phyloP scores from a whole-genome alignment of 2,113 vertebrate species.

The Circaetus cinerascens region DNA sequence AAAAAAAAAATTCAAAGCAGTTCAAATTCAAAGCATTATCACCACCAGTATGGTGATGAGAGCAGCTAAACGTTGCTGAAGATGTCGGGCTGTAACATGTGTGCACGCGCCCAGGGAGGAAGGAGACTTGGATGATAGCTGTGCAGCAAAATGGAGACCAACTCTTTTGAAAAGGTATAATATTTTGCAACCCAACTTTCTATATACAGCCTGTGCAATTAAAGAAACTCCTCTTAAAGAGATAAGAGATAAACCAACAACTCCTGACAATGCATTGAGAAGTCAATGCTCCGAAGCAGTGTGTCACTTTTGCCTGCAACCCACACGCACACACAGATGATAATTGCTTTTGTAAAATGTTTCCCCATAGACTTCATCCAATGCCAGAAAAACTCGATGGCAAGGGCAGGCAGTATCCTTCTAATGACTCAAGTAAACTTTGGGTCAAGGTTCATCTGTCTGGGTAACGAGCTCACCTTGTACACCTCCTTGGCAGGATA shows the following conservation, averaged over 20 bases:
- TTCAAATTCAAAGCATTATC: background rate
- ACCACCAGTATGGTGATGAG: background rate
- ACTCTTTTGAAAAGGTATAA: background rate
- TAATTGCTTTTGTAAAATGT: background rate
- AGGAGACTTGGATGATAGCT: no score
- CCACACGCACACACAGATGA: accelerated
- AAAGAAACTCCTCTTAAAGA: background rate
- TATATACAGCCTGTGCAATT: no score
- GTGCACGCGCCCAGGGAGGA: background rate
- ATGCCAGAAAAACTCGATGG: no score
- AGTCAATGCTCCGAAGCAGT: background rate
- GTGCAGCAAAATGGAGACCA: background rate
- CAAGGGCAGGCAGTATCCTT: background rate
- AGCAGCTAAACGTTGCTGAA: background rate
- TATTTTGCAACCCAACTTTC: background rate
- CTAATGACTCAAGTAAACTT: background rate
- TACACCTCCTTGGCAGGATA: background rate
- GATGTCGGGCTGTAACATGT: background rate
- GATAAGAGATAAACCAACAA: background rate
- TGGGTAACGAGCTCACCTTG: background rate
- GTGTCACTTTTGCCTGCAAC: background rate
- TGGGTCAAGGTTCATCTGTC: background rate
- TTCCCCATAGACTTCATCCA: background rate
- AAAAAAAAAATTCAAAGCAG: background rate
- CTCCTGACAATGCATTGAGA: no score